phyloP scores from a whole-genome alignment of 1,140 invertebrate species.

The Drosophila burlai region DNA sequence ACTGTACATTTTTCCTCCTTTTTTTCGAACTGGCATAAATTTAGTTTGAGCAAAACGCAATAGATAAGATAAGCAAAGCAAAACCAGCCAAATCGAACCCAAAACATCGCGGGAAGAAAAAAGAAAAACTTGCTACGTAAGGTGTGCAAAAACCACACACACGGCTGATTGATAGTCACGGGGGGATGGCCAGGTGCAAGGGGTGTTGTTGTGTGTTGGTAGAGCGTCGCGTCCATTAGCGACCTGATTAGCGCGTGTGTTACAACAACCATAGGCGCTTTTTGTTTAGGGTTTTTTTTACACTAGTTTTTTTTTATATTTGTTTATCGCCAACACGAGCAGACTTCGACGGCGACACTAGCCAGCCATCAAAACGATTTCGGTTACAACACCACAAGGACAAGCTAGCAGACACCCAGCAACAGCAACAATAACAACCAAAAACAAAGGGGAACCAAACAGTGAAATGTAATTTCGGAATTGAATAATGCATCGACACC shows the following conservation, averaged over 20 bases:
- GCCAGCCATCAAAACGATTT: constrained; percentile 58
- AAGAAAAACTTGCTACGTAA: constrained; percentile 36
- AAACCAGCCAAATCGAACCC: constrained; percentile 37
- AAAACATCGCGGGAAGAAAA: constrained; percentile 28
- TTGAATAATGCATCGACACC: constrained; percentile 57
- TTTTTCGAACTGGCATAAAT: constrained; percentile 66
- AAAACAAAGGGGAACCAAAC: constrained; percentile 16
- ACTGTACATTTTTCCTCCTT: neutral
- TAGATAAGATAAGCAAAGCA: constrained; percentile 71
- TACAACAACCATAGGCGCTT: constrained; percentile 39
- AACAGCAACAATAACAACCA: constrained; percentile 23
- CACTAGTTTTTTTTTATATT: constrained; percentile 16
- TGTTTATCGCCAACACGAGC: constrained; percentile 72
- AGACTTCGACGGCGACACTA: constrained; percentile 49
- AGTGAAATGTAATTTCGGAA: constrained; percentile 56
- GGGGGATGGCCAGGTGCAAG: constrained; percentile 27
- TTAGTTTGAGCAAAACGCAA: constrained; percentile 71
- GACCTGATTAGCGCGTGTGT: constrained; percentile 75
- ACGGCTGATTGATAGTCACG: constrained; percentile 65
- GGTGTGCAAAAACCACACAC: constrained; percentile 60
- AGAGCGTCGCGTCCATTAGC: constrained; percentile 42
- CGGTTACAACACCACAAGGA: constrained; percentile 67
- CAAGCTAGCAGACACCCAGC: constrained; percentile 40
- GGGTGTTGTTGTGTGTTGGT: constrained; percentile 9
- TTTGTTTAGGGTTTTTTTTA: constrained; percentile 35